Percentiles rank a stretch among this genome's conserved stretches.
These are phyloP conservation scores for Squalus acanthias DNA, from an alignment of 2,797 vertebrate genomes.

Conservation along the genomic window DNA sequence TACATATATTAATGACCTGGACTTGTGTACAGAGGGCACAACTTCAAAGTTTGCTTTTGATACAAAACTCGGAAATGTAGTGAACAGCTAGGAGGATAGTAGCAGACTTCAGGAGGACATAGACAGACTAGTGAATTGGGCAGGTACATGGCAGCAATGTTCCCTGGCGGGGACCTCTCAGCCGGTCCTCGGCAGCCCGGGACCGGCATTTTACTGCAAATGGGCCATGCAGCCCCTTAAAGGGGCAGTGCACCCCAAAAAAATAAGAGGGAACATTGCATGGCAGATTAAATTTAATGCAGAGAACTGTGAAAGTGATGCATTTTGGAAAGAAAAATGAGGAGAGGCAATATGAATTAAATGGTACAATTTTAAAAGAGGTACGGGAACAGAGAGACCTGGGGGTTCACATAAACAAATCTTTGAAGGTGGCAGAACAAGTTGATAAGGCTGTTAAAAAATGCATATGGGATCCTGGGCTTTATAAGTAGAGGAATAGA, in stretches of 20 bases:
- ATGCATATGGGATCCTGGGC: background rate
- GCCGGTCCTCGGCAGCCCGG: too few relatives aligned
- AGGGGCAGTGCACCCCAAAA: too few relatives aligned
- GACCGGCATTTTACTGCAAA: too few relatives aligned
- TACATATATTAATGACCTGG: background rate
- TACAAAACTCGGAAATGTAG: background rate
- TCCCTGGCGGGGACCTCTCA: too few relatives aligned
- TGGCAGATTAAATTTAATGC: background rate
- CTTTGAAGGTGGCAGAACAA: background rate
- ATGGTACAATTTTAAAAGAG: background rate
- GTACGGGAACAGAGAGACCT: background rate
- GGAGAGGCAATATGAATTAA: background rate
- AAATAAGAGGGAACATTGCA: background rate
- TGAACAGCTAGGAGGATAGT: background rate
- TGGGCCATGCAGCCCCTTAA: too few relatives aligned
- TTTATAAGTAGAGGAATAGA: background rate
- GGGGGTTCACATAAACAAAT: background rate
- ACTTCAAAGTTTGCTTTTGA: background rate
- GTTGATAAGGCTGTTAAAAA: background rate
- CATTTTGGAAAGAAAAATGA: background rate
- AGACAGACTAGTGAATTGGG: background rate
- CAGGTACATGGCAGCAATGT: background rate
- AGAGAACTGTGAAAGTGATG: background rate
- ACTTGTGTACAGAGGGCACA: background rate
- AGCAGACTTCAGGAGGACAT: background rate